These are phyloP conservation scores for Poecile atricapillus DNA, from an alignment of 2,113 vertebrate genomes.

Conservation along the genomic window DNA sequence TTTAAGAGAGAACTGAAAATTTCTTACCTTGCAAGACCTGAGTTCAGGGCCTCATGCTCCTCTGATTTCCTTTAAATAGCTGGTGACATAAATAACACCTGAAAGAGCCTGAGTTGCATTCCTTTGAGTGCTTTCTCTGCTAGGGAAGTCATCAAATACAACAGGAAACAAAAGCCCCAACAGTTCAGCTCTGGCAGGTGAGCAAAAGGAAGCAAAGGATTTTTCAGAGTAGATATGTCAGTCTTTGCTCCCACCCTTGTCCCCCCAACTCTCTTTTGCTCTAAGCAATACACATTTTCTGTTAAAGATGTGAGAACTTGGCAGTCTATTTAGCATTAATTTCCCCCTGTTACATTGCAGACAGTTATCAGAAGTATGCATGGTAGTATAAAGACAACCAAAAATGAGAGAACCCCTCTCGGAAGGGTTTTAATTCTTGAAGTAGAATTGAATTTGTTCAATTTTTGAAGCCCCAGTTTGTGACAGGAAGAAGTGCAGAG, in stretches of 20 bases:
- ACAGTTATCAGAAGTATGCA: not conserved
- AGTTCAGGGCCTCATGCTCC: not conserved
- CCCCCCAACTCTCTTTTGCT: not conserved
- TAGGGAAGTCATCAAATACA: not conserved
- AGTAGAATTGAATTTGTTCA: not conserved
- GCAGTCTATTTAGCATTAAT: not conserved
- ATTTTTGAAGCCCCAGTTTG: not conserved
- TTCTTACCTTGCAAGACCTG: not conserved
- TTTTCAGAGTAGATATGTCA: not conserved
- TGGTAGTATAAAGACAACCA: not conserved
- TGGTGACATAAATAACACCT: slow-evolving; percentile 33
- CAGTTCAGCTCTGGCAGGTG: not conserved
- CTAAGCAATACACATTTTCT: not conserved
- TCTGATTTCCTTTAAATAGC: not conserved
- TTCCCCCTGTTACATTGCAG: not conserved
- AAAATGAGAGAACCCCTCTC: not conserved
- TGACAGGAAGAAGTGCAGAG: not conserved
- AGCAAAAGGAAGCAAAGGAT: not conserved
- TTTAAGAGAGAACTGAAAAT: slow-evolving; percentile 5
- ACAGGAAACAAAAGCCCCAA: not conserved
- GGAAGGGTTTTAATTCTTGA: not conserved
- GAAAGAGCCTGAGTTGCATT: not conserved
- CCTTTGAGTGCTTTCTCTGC: not conserved
- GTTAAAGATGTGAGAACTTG: not conserved
- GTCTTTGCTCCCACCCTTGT: not conserved